Evolutionary conservation across 23 tunicate genomes (phyloP).

Genomic region (Trididemnum miniatum): DNA sequence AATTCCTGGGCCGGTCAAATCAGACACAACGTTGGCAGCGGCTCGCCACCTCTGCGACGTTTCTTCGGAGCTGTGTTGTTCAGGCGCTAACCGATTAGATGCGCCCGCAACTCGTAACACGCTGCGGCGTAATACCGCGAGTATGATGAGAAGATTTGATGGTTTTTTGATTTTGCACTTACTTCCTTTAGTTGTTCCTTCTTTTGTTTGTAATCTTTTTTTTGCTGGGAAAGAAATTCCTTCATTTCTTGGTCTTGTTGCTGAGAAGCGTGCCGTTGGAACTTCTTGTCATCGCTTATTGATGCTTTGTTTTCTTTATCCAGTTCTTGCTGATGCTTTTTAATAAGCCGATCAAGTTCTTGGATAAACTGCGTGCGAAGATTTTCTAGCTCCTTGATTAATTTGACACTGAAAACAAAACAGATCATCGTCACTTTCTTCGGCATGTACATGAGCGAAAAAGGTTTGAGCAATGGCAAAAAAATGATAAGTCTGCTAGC

Average conservation of each 20-base stretch:
- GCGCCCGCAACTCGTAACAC: too few species aligned
- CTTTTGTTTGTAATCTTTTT: conserved; percentile 71
- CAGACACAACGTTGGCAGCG: too few species aligned
- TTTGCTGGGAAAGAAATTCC: conserved; percentile 72
- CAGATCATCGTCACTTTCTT: not conserved
- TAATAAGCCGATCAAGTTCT: conserved; percentile 73
- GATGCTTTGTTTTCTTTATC: conserved; percentile 75
- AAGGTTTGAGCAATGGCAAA: too few species aligned
- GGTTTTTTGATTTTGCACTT: too few species aligned
- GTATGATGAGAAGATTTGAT: too few species aligned
- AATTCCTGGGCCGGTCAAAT: too few species aligned
- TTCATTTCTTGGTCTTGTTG: conserved; percentile 90
- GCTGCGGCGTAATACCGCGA: too few species aligned
- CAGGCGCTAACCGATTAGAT: too few species aligned
- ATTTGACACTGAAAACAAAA: conserved; percentile 50
- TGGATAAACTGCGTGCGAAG: conserved; percentile 65
- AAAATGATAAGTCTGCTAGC: too few species aligned
- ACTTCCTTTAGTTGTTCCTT: conserved; percentile 92
- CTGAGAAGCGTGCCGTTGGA: conserved; percentile 72
- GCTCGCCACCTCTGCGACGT: too few species aligned
- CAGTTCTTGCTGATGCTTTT: conserved; percentile 77
- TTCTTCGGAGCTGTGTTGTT: too few species aligned
- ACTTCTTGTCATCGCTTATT: conserved; percentile 71
- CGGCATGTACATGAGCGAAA: too few species aligned
- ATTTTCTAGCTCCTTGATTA: conserved; percentile 74